Evolutionary conservation across 2,113 vertebrate species (phyloP), one percentile per base, ranked within the genome.

Genomic region (Benitochromis conjunctus): DNA sequence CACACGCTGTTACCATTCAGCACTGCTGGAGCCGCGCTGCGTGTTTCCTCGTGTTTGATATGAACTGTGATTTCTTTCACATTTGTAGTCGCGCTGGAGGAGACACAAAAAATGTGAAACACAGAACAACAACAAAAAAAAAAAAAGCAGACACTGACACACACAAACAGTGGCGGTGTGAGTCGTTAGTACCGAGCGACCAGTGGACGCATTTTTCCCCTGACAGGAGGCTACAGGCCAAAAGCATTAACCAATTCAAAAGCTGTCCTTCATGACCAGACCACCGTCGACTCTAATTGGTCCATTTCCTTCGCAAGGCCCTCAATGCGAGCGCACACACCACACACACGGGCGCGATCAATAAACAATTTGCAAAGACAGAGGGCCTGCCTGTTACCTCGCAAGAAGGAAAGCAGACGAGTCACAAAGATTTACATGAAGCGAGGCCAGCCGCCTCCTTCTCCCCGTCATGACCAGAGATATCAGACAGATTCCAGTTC

Each of bases 391-490:
- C 82, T 84, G 85, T 86, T 82, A 84, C 55, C 57, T 76, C 66
- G 36, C 57, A 56, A 84, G 36, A 91, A 53, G 71, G 74, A 34
- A 92, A 94, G 90, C 54, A 84, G 43, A 54, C 69, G 26, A 87
- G 92, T 93, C 89, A 84, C 79, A 88, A 86, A 90, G 92, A 93
- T 85, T 94, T 89, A 74, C 82, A 76, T 87, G 34, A 83, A 86
- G 60, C 51, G 38, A 62, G 13, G 43, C 19, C 9, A 26, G n/a
- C 84, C 60, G 79, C 55, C 56, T 16, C 60, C 86, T 82, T 10
- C 24, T 86, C 53, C 36, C 62, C n/a, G 29, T 92, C 76, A 71
- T 56, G 26, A 62, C 26, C 36, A 80, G 81, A 87, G 34, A 82
- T 66, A 81, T 82, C 54, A 66, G 84, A 86, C 77, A 85, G 89